Evolutionary conservation across 2,113 vertebrate genomes (phyloP).

Genomic region (Phaetusa simplex): DNA sequence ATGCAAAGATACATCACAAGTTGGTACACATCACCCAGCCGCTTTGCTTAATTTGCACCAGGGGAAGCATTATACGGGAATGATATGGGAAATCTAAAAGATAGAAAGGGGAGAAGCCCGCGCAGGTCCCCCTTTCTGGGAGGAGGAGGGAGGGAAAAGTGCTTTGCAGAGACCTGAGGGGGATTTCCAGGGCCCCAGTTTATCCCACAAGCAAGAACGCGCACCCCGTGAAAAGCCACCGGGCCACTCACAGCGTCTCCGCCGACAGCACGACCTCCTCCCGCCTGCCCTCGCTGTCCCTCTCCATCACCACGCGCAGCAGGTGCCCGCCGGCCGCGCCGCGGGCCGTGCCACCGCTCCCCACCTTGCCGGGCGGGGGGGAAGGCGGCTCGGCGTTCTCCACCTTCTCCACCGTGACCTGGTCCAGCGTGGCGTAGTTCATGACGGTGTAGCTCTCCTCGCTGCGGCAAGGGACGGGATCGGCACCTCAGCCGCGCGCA

Average conservation of each 20-base stretch:
- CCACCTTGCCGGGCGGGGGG: background rate
- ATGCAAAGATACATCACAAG: fast-evolving
- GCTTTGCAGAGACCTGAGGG: background rate
- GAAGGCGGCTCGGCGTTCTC: slow-evolving; percentile 63
- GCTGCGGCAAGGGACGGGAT: slow-evolving; percentile 35
- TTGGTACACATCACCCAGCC: fast-evolving
- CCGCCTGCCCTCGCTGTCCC: slow-evolving; percentile 83
- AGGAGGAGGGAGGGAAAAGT: background rate
- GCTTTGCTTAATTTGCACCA: background rate
- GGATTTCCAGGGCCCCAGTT: background rate
- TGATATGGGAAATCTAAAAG: fast-evolving
- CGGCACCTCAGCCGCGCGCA: fast-evolving
- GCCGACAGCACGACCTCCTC: slow-evolving; percentile 81
- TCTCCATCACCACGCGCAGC: slow-evolving; percentile 83
- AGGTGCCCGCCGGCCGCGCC: slow-evolving; percentile 34
- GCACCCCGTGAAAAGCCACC: fast-evolving
- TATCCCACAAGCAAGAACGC: fast-evolving
- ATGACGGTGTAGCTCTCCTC: slow-evolving; percentile 89
- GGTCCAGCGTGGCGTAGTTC: slow-evolving; percentile 86
- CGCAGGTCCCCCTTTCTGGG: background rate
- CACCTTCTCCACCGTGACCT: slow-evolving; percentile 77
- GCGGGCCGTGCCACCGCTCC: background rate
- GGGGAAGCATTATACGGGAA: background rate
- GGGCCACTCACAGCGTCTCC: slow-evolving; percentile 80
- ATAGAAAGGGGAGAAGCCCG: background rate